Evolutionary conservation across 2,797 vertebrate genomes (phyloP), one percentile per base, ranked within the genome.

Genomic region (Pipistrellus pygmaeus): DNA sequence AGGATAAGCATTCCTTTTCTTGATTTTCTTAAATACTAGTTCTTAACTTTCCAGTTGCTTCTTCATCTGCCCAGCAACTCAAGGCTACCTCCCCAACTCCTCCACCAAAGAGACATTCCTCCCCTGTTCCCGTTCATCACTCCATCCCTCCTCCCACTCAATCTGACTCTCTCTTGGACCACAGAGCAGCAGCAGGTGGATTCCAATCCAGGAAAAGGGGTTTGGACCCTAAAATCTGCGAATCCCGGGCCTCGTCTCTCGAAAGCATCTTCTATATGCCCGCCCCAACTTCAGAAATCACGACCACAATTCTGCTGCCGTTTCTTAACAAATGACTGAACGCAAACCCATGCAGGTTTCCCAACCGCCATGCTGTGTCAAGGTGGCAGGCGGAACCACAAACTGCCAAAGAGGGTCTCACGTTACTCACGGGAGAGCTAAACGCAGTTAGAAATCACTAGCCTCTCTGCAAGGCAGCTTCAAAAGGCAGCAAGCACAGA

Each of bases 11-110:
- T 13, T 72, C 53, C 44, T 71, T 88, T 57, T 66, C 41, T 8
- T 68, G 76, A n/a, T 32, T 87, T 73, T 60, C 76, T 48, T 38
- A 20, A 35, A 10, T 53, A n/a, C n/a, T n/a, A 53, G 32, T 57
- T 88, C 73, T 77, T 82, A 8, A 73, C 64, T 82, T 93, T 66
- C 82, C 27, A 77, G 18, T 44, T 71, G 57, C 41, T 88, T 75
- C 93, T 88, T 68, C 73, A 38, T 75, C 48, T 88, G 6, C 35
- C 27, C 38, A 57, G 51, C 62, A 73, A 53, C 6, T 80, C 44
- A 66, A 21, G 21, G 35, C 46, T 41, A 62, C 7, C 68, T 41
- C 6, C 5, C 3, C 17, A 51, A 51, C 60, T 68, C 30, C 66
- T 83, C 69, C 44, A 20, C 38, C 38, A 38, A 5, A 48, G n/a